Evolutionary conservation across 2,113 vertebrate species (phyloP), one percentile per base, ranked within the genome.

Genomic region (Tangachromis dhanisi): DNA sequence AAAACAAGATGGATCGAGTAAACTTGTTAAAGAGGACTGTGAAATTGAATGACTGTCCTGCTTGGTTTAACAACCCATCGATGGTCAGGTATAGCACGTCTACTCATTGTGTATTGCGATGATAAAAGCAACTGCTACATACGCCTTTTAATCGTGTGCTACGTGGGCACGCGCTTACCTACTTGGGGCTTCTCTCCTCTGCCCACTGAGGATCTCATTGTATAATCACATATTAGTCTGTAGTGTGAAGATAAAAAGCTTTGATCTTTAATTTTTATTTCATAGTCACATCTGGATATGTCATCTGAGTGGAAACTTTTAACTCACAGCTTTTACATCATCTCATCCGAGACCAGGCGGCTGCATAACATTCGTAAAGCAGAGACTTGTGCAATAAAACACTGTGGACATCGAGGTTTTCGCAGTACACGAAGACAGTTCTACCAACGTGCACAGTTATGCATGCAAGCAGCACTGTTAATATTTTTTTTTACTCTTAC

Each of bases 321-420:
- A 51, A n/a, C 24, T n/a, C 76, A 0, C 35, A 59, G 17, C 57
- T 82, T 78, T 81, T 35, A 42, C 45, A 79, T 73, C 14, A 71
- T 79, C n/a, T 80, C n/a, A 31, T 40, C 51, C 5, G 4, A 76
- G 53, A 83, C 17, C 5, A 16, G 54, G 45, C 29, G 14, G 17
- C 61, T 14, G 84, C 51, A 19, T 26, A 79, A 86, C 42, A 17
- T 83, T 68, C 26, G 5, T n/a, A 89, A 78, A 90, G 76, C 88
- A 89, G 90, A 95, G 82, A 91, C 84, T 9, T 87, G 90, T 95
- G 94, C 94, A 95, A 93, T 96, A 92, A 91, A 92, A 87, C 85
- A 84, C 87, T 86, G 83, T 88, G 81, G 87, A 90, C 81, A 63
- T 21, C 0, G 33, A 55, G 8, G 31, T 81, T 45, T 51, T 83